Conservation (phyloP, 2,797 vertebrate genomes). For the Lemur catta region DNA sequence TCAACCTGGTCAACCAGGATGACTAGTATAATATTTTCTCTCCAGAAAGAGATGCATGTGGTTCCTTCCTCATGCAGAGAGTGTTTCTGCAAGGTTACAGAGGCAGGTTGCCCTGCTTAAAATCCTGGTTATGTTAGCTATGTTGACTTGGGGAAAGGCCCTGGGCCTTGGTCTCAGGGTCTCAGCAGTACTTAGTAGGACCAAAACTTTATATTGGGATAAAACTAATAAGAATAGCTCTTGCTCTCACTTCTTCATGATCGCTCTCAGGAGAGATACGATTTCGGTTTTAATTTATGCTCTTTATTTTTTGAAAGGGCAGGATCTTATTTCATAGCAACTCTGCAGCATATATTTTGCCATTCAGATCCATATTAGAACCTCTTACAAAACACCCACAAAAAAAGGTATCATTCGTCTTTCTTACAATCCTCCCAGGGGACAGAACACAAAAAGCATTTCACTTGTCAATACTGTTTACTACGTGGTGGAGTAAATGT, state of each 20-base stretch:
- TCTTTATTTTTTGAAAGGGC: background rate
- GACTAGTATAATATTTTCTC: too few relatives aligned
- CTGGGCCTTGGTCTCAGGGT: background rate
- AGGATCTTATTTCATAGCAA: rapidly evolving
- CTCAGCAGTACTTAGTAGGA: background rate
- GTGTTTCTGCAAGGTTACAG: background rate
- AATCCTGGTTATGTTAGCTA: background rate
- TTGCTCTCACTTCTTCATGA: too few relatives aligned
- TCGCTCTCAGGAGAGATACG: rapidly evolving
- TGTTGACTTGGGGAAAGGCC: background rate
- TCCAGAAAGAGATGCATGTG: rapidly evolving
- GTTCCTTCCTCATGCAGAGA: rapidly evolving
- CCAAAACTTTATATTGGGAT: background rate
- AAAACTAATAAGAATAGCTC: background rate
- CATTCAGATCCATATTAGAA: constrained; percentile 63
- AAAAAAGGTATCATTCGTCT: constrained; percentile 61
- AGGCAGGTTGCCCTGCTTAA: background rate
- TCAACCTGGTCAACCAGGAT: background rate
- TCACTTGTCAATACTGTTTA: constrained; percentile 80
- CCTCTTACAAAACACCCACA: constrained; percentile 13
- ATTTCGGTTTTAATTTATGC: background rate
- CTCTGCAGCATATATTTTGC: background rate
- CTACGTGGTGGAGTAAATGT: constrained; percentile 71
- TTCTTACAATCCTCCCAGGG: constrained; percentile 66
- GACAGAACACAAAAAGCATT: constrained; percentile 61